Conservation (phyloP, 2,888 invertebrate species). For the Lampropteryx suffumata region DNA sequence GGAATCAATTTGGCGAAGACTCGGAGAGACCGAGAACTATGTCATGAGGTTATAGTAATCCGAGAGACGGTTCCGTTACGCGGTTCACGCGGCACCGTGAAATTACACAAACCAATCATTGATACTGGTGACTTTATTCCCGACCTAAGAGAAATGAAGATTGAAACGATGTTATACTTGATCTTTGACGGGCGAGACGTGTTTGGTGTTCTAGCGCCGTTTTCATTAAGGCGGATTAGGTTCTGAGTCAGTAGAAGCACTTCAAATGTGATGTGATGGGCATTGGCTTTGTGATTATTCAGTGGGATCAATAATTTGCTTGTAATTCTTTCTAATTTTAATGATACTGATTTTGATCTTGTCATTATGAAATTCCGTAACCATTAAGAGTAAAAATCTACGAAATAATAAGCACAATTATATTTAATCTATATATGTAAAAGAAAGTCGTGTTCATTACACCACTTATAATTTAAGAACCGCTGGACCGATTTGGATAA, state of each 20-base stretch:
- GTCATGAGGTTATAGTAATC: conserved; percentile 75
- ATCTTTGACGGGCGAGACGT: conserved; percentile 27
- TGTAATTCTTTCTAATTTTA: too few relatives aligned
- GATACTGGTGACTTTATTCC: conserved; percentile 59
- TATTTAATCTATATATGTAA: too few relatives aligned
- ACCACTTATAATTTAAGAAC: too few relatives aligned
- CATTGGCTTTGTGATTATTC: too few relatives aligned
- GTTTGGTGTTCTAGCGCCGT: conserved; percentile 13
- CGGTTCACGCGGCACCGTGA: conserved; percentile 67
- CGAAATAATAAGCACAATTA: too few relatives aligned
- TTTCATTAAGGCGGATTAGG: conserved; percentile 9
- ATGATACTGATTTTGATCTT: too few relatives aligned
- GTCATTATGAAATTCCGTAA: too few relatives aligned
- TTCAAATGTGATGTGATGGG: neutral
- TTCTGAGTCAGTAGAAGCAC: neutral
- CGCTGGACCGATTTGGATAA: too few relatives aligned
- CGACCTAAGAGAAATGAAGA: conserved; percentile 55
- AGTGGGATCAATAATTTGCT: too few relatives aligned
- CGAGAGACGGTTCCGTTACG: conserved; percentile 65
- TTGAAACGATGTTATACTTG: conserved; percentile 38
- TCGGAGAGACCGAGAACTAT: conserved; percentile 65
- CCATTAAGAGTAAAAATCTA: too few relatives aligned
- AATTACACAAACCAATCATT: conserved; percentile 72
- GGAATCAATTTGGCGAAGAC: conserved; percentile 72
- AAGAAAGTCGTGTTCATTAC: too few relatives aligned